Percentiles rank a stretch among this genome's conserved stretches.
These are phyloP conservation scores for Ceratina japonica DNA, from an alignment of 1,140 invertebrate species.

Conservation along the genomic window DNA sequence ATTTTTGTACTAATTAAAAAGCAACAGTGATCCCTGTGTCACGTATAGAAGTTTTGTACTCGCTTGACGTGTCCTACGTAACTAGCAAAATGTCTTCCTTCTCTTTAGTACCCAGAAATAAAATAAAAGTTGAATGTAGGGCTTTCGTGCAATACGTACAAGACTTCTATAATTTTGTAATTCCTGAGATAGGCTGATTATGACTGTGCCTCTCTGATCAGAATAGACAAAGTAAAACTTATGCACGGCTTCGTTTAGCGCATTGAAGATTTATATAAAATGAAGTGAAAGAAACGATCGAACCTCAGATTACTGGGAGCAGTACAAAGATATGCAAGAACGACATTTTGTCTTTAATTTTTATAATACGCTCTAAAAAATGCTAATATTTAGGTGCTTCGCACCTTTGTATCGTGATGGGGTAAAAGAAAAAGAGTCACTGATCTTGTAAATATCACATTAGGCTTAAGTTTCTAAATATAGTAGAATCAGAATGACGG, in stretches of 20 bases:
- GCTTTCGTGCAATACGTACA: slow-evolving; percentile 68
- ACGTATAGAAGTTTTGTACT: slow-evolving; percentile 69
- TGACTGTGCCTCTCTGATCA: slow-evolving; percentile 51
- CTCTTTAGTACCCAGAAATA: slow-evolving; percentile 63
- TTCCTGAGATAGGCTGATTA: slow-evolving; percentile 57
- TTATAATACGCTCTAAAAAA: slow-evolving; percentile 68
- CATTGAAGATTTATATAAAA: slow-evolving; percentile 61
- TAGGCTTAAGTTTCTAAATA: slow-evolving; percentile 65
- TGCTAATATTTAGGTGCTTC: slow-evolving; percentile 59
- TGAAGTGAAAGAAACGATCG: slow-evolving; percentile 39
- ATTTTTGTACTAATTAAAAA: slow-evolving; percentile 55
- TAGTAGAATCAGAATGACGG: slow-evolving; percentile 59
- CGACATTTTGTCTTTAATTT: slow-evolving; percentile 75
- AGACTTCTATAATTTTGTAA: slow-evolving; percentile 64
- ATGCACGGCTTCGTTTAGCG: slow-evolving; percentile 59
- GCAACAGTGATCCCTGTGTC: slow-evolving; percentile 23
- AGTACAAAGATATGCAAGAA: slow-evolving; percentile 74
- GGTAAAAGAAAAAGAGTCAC: slow-evolving; percentile 53
- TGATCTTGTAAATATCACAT: slow-evolving; percentile 73
- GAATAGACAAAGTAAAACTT: slow-evolving; percentile 51
- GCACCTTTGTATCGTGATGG: slow-evolving; percentile 61
- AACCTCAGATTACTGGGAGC: slow-evolving; percentile 66
- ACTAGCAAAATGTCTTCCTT: slow-evolving; percentile 74
- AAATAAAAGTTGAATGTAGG: slow-evolving; percentile 59
- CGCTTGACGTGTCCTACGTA: slow-evolving; percentile 66